These are phyloP conservation scores for Geotrypetes seraphini DNA, from an alignment of 2,797 vertebrate species.

Conservation along the genomic window DNA sequence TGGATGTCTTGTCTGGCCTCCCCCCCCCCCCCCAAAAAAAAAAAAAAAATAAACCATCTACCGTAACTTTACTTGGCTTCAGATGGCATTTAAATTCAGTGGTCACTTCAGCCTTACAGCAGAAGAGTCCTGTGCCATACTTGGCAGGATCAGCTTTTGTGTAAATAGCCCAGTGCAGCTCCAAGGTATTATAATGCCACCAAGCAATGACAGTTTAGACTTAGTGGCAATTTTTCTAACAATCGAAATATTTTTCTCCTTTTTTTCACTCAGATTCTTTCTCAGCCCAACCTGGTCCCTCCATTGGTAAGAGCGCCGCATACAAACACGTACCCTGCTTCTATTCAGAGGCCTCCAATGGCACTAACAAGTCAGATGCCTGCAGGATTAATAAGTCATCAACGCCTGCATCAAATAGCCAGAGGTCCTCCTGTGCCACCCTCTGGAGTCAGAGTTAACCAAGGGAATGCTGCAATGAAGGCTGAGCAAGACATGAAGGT, in stretches of 20 bases:
- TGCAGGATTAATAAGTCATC: slow-evolving; percentile 86
- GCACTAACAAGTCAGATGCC: slow-evolving; percentile 65
- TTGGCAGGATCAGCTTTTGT: too few relatives aligned
- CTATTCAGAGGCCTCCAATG: slow-evolving; percentile 82
- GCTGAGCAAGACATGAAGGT: slow-evolving; percentile 91
- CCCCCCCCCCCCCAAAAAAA: too few relatives aligned
- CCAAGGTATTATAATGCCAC: too few relatives aligned
- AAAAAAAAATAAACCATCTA: too few relatives aligned
- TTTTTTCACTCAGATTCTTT: slow-evolving; percentile 76
- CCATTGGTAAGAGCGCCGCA: slow-evolving; percentile 86
- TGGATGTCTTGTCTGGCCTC: too few relatives aligned
- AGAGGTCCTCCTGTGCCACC: slow-evolving; percentile 72
- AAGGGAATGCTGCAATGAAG: slow-evolving; percentile 74
- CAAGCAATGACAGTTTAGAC: too few relatives aligned
- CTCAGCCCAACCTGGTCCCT: slow-evolving; percentile 90
- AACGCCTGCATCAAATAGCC: slow-evolving; percentile 71
- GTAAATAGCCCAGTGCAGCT: too few relatives aligned
- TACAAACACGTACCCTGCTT: slow-evolving; percentile 81
- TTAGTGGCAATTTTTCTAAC: slow-evolving; percentile 48
- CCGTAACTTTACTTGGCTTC: too few relatives aligned
- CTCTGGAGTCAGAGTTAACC: slow-evolving; percentile 72
- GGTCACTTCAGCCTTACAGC: too few relatives aligned
- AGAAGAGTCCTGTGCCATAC: too few relatives aligned
- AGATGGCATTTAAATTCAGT: too few relatives aligned
- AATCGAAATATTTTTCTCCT: slow-evolving; percentile 50